Percentiles rank a stretch among this genome's conserved stretches.
These are phyloP conservation scores for Ptilodon capucinus DNA, from an alignment of 2,888 invertebrate genomes.

Conservation along the genomic window DNA sequence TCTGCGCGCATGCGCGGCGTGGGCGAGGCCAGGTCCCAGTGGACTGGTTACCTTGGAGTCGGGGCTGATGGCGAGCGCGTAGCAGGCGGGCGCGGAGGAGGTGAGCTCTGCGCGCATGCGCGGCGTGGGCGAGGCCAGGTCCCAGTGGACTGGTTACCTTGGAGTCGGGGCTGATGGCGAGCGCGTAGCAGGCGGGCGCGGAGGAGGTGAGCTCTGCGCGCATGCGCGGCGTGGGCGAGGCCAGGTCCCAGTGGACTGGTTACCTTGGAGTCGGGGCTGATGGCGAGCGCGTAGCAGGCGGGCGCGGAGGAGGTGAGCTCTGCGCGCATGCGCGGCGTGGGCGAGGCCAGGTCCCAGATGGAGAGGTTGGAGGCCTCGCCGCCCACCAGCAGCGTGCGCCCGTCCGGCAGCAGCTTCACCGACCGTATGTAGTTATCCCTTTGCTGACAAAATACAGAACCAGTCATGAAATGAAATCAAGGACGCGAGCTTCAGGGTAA, in stretches of 20 bases:
- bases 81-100: too few relatives aligned
- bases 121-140: too few relatives aligned
- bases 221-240: constrained; percentile 92
- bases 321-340: constrained; percentile 95
- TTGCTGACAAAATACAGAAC: constrained; percentile 86
- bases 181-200: too few relatives aligned
- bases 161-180: too few relatives aligned
- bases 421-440: constrained; percentile 96
- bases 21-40: too few relatives aligned
- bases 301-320: constrained; percentile 95
- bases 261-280: constrained; percentile 97
- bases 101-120: too few relatives aligned
- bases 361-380: constrained; percentile 97
- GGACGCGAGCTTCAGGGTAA: not conserved
- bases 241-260: constrained; percentile 85
- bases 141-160: too few relatives aligned
- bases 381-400: constrained; percentile 96
- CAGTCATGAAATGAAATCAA: not conserved
- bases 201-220: constrained; percentile 94
- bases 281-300: constrained; percentile 98
- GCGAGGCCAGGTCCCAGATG: constrained; percentile 94
- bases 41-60: too few relatives aligned
- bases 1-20: too few relatives aligned
- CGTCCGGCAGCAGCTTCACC: constrained; percentile 96
- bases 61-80: too few relatives aligned